Conservation (phyloP, 2,888 invertebrate species). For the Tenthredo notha region DNA sequence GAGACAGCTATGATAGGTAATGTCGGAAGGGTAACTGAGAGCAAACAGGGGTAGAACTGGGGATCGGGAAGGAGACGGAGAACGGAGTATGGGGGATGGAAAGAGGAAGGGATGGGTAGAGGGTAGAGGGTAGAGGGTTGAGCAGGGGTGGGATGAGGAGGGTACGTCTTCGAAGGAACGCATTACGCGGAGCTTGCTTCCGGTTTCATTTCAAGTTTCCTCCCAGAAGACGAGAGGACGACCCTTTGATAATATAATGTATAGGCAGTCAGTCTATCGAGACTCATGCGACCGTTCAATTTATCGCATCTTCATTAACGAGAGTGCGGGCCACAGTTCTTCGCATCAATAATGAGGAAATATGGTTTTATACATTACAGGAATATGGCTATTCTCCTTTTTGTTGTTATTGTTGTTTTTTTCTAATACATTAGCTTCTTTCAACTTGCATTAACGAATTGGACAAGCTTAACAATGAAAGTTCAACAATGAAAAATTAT, state of each 20-base stretch:
- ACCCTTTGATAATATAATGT: conserved; percentile 34
- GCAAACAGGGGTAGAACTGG: background rate
- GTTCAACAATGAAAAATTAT: background rate
- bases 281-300: conserved; percentile 35
- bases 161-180: conserved; percentile 21
- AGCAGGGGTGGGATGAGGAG: background rate
- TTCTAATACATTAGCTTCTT: background rate
- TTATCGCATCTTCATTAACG: conserved; percentile 38
- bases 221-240: conserved; percentile 39
- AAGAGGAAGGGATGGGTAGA: background rate
- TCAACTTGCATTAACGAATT: background rate
- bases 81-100: background rate
- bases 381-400: background rate
- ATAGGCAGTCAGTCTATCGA: background rate
- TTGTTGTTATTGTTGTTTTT: no score
- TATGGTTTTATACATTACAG: background rate
- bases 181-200: conserved; percentile 38
- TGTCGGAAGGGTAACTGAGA: conserved; percentile 8
- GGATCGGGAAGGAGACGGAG: background rate
- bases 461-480: no score
- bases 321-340: background rate
- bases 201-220: conserved; percentile 47
- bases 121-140: background rate
- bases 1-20: background rate
- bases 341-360: conserved; percentile 6